Evolutionary conservation across 2,113 vertebrate genomes (phyloP).

Genomic region (Rousettus leschenaultii): DNA sequence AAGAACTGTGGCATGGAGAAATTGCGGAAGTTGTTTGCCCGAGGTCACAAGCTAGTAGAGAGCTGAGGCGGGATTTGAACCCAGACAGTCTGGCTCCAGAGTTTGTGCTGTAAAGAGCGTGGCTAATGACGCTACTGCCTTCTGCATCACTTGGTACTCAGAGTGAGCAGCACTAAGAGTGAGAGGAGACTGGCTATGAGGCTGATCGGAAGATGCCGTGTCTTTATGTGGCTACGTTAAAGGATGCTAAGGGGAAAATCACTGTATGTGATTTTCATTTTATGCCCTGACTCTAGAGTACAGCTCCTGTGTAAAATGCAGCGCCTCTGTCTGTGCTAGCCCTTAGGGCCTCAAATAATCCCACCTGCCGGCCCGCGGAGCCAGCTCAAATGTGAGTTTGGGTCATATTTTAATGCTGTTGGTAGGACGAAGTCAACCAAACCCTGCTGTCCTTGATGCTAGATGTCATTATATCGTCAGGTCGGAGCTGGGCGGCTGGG

Average conservation of each 20-base stretch:
- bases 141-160: neutral
- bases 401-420: conserved; percentile 39
- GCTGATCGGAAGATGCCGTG: neutral
- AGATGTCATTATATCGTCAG: conserved; percentile 54
- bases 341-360: neutral
- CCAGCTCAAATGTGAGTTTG: neutral
- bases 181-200: neutral
- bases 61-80: neutral
- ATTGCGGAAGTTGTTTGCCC: neutral
- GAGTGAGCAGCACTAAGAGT: neutral
- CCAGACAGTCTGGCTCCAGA: neutral
- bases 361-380: neutral
- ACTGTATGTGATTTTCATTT: neutral
- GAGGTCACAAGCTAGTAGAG: neutral
- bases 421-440: conserved; percentile 55
- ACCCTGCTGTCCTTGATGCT: conserved; percentile 75
- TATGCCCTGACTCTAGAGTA: neutral
- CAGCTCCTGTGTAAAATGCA: neutral
- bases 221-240: neutral
- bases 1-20: neutral
- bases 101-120: rapidly evolving
- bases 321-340: neutral
- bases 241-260: neutral
- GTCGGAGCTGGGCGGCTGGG: conserved; percentile 72
- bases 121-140: neutral